Base-by-base conservation (phyloP, 2,888 invertebrate genomes). In the Trichopoda pennipes region DNA sequence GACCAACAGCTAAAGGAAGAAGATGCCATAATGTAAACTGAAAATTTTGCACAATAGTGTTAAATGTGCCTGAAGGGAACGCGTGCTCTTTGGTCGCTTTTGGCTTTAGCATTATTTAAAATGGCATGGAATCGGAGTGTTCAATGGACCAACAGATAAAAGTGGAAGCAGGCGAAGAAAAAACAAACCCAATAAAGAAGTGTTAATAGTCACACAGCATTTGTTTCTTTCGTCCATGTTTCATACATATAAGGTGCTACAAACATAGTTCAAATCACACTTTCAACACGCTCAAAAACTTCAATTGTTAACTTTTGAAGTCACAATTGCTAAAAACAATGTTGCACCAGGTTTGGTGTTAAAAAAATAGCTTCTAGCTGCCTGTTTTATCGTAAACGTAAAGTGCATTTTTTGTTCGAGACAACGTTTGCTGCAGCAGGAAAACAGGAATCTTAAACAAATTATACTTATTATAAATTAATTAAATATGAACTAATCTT, bases 251-350 rank as follows among this genome's bases (percentile, higher is more conserved):
- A 77, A 81, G 77, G 77, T 81, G 81, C 63, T 73, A 32, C 47
- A 77, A 73, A 81, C 72, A 66, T 72, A 76, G 72, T 73, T 49
- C 66, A 76, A 77, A 81, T 81, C 77, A 81, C 81, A 81, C 81
- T 81, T 81, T 42, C 55, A 76, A 81, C 81, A 73, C 68, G 73
- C 73, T 74, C 32, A 19, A 68, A 68, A 68, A 38, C 55, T 68
- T 56, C 79, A 79, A 79, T 79, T 68, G 79, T 61, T 28, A 73
- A 47, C 49, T 53, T 68, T 56, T 28, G 2, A 66, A 51, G 49
- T 73, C 73, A 69, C 73, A 73, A 79, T 73, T 79, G 60, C 51
- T 72, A 70, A 69, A 69, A 51, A 42, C 63, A 69, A 63, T 80
- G 75, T 64, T 66, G 64, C 70, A 60, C 19, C 17, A 58, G 56